Conservation (phyloP, 2,113 vertebrate genomes). For the Lagenorhynchus albirostris region DNA sequence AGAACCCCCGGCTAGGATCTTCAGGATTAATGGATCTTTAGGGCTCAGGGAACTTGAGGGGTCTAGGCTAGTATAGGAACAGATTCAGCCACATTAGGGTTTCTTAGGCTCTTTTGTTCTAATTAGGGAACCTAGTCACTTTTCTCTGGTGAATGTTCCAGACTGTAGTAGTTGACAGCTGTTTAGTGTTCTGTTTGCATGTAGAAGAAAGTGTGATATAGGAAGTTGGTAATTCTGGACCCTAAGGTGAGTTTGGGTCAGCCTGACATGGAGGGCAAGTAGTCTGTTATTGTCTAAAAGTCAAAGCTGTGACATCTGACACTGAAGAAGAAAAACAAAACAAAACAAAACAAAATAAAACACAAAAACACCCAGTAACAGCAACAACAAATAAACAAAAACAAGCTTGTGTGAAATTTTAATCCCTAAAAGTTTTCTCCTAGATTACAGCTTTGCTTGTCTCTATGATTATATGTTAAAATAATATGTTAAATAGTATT, state of each 20-base stretch:
- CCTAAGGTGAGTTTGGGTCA: neutral
- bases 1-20: neutral
- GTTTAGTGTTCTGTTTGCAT: neutral
- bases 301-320: constrained; percentile 19
- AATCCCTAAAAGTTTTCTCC: neutral
- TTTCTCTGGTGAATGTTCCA: neutral
- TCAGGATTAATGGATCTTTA: neutral
- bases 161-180: neutral
- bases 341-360: too few relatives aligned
- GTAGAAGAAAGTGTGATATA: neutral
- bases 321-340: neutral
- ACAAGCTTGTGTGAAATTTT: neutral
- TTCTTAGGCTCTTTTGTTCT: neutral
- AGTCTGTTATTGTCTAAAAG: neutral
- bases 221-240: neutral
- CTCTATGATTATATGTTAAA: neutral
- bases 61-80: neutral
- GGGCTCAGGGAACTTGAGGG: neutral
- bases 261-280: neutral
- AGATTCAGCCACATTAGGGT: neutral
- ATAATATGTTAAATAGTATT: neutral
- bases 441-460: neutral
- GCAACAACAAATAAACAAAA: neutral
- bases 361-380: neutral
- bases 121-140: neutral